phyloP scores from a whole-genome alignment of 2,888 invertebrate species.

The Chelonus formosanus region DNA sequence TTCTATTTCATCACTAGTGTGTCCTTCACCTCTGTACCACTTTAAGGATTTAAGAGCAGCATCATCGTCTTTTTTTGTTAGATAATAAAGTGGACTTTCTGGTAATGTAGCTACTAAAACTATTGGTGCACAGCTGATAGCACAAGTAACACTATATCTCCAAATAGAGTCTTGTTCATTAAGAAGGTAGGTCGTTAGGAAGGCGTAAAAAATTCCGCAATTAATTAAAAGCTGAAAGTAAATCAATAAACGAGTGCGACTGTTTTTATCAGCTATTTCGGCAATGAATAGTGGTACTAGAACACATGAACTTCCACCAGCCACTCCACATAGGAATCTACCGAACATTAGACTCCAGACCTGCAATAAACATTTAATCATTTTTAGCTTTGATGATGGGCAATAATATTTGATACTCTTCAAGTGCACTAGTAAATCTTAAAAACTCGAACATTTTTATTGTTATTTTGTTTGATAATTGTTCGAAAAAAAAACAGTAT shows the following conservation, averaged over 20 bases:
- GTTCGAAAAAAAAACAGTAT: background rate
- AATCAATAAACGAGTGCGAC: constrained; percentile 48
- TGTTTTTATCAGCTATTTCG: constrained; percentile 51
- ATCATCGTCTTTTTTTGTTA: constrained; percentile 44
- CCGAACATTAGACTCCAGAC: constrained; percentile 48
- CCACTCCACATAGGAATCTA: constrained; percentile 51
- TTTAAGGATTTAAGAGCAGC: constrained; percentile 46
- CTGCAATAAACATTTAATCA: constrained; percentile 29
- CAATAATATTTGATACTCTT: no score
- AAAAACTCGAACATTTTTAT: no score
- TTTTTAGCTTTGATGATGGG: background rate
- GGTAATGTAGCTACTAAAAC: constrained; percentile 47
- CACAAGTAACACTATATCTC: constrained; percentile 53
- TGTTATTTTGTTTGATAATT: no score
- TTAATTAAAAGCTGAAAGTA: constrained; percentile 55
- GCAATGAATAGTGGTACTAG: constrained; percentile 54
- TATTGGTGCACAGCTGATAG: constrained; percentile 47
- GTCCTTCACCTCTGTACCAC: constrained; percentile 47
- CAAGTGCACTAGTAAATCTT: no score
- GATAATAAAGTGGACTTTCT: constrained; percentile 52
- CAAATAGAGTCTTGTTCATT: constrained; percentile 37
- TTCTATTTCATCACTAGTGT: constrained; percentile 43
- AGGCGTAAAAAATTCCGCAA: constrained; percentile 56
- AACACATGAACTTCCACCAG: constrained; percentile 50
- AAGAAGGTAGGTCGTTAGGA: constrained; percentile 42